phyloP scores from a whole-genome alignment of 2,113 vertebrate species.

The Fulmarus glacialis region DNA sequence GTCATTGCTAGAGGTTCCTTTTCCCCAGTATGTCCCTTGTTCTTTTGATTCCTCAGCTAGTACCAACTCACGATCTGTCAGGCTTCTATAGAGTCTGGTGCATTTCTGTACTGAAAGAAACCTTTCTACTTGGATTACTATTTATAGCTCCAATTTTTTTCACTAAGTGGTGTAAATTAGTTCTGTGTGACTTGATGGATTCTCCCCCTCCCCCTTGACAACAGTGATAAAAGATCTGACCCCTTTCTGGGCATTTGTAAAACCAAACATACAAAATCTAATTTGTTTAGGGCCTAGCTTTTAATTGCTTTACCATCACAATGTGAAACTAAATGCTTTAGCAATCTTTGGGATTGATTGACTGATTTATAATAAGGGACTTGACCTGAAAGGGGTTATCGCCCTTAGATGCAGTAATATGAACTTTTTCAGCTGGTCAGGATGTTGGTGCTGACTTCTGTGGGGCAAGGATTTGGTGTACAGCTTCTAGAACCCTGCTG shows the following conservation, averaged over 20 bases:
- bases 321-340: neutral
- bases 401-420: neutral
- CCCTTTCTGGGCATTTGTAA: conserved; percentile 24
- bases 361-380: conserved; percentile 2
- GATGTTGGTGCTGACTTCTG: neutral
- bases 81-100: neutral
- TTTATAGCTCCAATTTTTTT: conserved; percentile 29
- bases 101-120: neutral
- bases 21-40: neutral
- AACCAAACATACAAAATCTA: conserved; percentile 44
- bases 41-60: neutral
- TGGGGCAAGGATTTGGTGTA: neutral
- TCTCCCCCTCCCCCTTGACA: neutral
- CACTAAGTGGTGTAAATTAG: conserved; percentile 49
- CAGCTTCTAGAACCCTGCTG: neutral
- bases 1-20: neutral
- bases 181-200: conserved; percentile 54
- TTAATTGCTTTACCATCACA: conserved; percentile 49
- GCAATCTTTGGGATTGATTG: neutral
- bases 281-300: conserved; percentile 45
- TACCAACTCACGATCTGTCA: neutral
- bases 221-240: conserved; percentile 48
- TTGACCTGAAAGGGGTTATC: neutral
- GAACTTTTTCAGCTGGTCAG: neutral
- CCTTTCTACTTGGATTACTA: neutral